phyloP scores from a whole-genome alignment of 2,797 vertebrate species.

The Smutsia gigantea region DNA sequence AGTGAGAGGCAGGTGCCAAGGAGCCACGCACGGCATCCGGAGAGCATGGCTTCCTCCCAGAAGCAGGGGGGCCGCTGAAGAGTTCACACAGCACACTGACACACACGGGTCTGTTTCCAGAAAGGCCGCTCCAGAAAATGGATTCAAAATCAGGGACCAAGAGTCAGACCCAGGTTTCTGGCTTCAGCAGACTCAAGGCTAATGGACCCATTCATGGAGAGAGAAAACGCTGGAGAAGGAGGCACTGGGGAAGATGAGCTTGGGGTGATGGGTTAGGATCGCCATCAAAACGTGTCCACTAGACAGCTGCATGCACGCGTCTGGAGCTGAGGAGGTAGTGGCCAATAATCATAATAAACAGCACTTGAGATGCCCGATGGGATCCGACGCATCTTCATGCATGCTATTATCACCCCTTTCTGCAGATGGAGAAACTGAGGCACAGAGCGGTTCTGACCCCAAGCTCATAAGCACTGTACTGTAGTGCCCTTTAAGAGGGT shows the following conservation, averaged over 20 bases:
- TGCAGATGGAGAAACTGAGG: not conserved
- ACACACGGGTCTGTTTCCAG: not conserved
- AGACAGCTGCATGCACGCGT: not conserved
- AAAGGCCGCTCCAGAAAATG: not conserved
- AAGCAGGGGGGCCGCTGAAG: fast-evolving
- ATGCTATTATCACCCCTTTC: not conserved
- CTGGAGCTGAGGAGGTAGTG: not conserved
- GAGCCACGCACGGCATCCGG: fast-evolving
- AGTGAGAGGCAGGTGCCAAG: not conserved
- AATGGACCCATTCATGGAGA: not conserved
- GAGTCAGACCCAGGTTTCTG: not conserved
- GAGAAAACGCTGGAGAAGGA: not conserved
- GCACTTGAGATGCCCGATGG: not conserved
- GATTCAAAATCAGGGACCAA: not conserved
- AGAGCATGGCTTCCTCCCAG: not conserved
- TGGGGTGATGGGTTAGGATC: not conserved
- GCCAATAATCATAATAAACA: too few relatives aligned
- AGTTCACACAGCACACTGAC: not conserved
- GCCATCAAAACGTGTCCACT: not conserved
- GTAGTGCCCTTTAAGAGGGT: not conserved
- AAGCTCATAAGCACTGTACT: not conserved
- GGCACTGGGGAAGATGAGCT: fast-evolving
- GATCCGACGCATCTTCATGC: not conserved
- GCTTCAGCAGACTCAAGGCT: not conserved
- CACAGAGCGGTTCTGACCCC: not conserved